A percentile compares a stretch with the other conserved stretches of the same genome.
phyloP scores from a whole-genome alignment of 1,140 invertebrate species.

The Tyrophagus putrescentiae region DNA sequence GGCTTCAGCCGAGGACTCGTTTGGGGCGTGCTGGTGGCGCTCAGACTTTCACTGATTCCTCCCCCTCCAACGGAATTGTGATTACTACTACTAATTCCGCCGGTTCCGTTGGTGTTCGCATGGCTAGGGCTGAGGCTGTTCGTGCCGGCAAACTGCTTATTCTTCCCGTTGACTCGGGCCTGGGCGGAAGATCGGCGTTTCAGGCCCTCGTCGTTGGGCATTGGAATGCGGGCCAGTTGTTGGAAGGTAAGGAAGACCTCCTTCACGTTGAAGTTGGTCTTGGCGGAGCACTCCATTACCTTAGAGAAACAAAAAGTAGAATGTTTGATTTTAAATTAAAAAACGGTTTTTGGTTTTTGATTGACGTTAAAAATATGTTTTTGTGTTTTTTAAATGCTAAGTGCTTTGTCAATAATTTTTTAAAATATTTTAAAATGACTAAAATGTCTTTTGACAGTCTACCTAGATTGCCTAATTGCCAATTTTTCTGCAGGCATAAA shows the following conservation, averaged over 20 bases:
- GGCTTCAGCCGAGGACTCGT: conserved; percentile 39
- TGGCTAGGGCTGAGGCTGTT: conserved; percentile 26
- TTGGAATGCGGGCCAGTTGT: conserved; percentile 27
- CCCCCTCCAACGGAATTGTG: conserved; percentile 27
- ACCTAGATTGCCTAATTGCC: background rate
- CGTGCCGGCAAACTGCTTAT: conserved; percentile 28
- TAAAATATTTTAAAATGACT: no score
- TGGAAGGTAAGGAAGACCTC: conserved; percentile 42
- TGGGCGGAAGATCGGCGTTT: conserved; percentile 58
- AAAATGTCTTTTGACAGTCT: no score
- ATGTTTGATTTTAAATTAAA: no score
- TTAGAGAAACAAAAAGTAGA: conserved; percentile 28
- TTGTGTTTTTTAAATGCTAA: no score
- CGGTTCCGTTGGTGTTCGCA: conserved; percentile 29
- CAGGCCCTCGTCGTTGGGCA: conserved; percentile 35
- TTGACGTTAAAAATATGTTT: no score
- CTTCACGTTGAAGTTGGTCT: conserved; percentile 55
- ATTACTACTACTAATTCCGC: background rate
- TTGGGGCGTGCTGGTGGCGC: background rate
- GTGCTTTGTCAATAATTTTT: no score
- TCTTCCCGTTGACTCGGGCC: conserved; percentile 31
- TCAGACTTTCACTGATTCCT: background rate
- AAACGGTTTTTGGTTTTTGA: no score
- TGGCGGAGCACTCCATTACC: conserved; percentile 63
- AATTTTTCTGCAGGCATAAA: background rate